Evolutionary conservation across 2,888 invertebrate genomes (phyloP).

Genomic region (Phortica magna): DNA sequence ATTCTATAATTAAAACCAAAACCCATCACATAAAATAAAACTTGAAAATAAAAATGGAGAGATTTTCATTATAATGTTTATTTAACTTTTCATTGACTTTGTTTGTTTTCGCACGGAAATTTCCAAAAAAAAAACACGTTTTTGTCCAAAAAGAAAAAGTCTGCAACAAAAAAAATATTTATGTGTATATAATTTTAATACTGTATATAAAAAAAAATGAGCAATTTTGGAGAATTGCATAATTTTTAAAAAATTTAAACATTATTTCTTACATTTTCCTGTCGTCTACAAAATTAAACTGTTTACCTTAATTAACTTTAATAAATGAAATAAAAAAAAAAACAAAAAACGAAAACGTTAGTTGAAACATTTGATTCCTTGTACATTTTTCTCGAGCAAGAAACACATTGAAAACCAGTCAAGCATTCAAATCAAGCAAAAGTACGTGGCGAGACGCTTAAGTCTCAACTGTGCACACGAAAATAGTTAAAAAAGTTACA

Average conservation of each 20-base stretch:
- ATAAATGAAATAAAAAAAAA: neutral
- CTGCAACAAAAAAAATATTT: slow-evolving; percentile 3
- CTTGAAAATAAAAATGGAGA: no score
- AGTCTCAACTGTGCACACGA: slow-evolving; percentile 40
- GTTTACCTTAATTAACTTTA: slow-evolving; percentile 19
- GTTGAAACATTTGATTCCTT: slow-evolving; percentile 28
- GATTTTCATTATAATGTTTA: no score
- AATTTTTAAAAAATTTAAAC: slow-evolving; percentile 20
- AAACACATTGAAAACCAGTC: slow-evolving; percentile 43
- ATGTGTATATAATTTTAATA: slow-evolving; percentile 15
- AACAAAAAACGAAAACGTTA: slow-evolving; percentile 45
- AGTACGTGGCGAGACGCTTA: slow-evolving; percentile 48
- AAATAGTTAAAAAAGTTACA: slow-evolving; percentile 43
- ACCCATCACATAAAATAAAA: no score
- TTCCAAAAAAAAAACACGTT: no score
- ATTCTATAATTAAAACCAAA: no score
- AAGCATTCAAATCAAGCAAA: slow-evolving; percentile 44
- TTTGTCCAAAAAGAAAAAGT: no score
- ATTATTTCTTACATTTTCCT: slow-evolving; percentile 4
- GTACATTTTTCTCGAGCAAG: slow-evolving; percentile 22
- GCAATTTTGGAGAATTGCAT: slow-evolving; percentile 2
- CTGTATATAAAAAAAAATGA: slow-evolving; percentile 18
- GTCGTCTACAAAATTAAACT: slow-evolving; percentile 28
- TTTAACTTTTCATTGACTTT: no score
- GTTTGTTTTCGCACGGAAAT: no score